phyloP scores from a whole-genome alignment of 2,113 vertebrate genomes.

The Chionodraco myersi region DNA sequence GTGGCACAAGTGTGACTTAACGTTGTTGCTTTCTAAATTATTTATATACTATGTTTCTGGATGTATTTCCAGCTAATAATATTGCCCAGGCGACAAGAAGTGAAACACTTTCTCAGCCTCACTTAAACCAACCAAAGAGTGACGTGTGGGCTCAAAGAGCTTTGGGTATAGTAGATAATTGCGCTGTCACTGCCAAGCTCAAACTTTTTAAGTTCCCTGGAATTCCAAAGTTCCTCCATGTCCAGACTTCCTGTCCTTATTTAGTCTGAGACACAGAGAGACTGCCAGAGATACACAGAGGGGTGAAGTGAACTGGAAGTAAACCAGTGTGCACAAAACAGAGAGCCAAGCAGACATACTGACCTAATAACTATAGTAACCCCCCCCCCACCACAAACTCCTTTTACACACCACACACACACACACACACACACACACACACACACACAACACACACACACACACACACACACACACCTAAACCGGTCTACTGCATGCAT shows the following conservation, averaged over 20 bases:
- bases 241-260: slow-evolving; percentile 66
- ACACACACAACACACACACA: slow-evolving; percentile 6
- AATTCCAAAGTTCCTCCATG: slow-evolving; percentile 57
- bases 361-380: slow-evolving; percentile 73
- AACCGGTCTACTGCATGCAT: slow-evolving; percentile 7
- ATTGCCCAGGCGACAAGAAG: slow-evolving; percentile 18
- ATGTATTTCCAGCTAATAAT: slow-evolving; percentile 7
- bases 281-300: slow-evolving; percentile 29
- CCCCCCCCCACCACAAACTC: background rate
- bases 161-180: slow-evolving; percentile 48
- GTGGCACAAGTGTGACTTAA: slow-evolving; percentile 1
- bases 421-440: slow-evolving; percentile 7
- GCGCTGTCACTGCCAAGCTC: slow-evolving; percentile 19
- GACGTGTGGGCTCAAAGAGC: background rate
- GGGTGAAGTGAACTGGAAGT: slow-evolving; percentile 76
- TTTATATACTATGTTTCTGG: background rate
- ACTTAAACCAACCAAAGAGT: slow-evolving; percentile 15
- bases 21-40: background rate
- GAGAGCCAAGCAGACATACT: slow-evolving; percentile 66
- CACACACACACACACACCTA: background rate
- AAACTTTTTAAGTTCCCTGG: slow-evolving; percentile 29
- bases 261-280: slow-evolving; percentile 60
- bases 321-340: slow-evolving; percentile 68
- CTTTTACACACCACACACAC: slow-evolving; percentile 4
- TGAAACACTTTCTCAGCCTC: slow-evolving; percentile 21